A percentile compares a stretch with the other conserved stretches of the same genome.
Conservation (phyloP, 1,140 invertebrate species). For the Eriocheir sinensis region DNA sequence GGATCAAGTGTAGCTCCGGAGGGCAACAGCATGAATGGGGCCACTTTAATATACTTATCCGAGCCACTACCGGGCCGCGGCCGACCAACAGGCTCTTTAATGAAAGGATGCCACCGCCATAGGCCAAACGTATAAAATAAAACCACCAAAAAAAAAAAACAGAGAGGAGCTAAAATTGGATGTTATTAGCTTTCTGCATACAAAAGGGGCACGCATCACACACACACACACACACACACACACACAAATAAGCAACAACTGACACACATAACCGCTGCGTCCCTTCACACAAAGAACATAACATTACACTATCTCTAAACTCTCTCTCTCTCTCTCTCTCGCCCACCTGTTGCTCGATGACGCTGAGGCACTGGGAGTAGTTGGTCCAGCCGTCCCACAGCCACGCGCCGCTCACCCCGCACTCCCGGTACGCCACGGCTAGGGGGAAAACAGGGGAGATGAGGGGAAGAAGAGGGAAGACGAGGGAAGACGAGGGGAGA, state of each 20-base stretch:
- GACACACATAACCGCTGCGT: too few relatives aligned
- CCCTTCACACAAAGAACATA: too few relatives aligned
- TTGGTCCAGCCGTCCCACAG: constrained; percentile 60
- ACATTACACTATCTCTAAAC: not conserved
- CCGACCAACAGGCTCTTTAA: not conserved
- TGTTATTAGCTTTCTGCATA: too few relatives aligned
- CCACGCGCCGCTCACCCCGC: constrained; percentile 38
- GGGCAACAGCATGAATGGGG: too few relatives aligned
- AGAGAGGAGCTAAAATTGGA: too few relatives aligned
- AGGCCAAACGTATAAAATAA: not conserved
- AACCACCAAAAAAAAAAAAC: not conserved
- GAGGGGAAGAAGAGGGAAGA: not conserved
- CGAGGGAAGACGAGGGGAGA: not conserved
- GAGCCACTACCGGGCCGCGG: too few relatives aligned
- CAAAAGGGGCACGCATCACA: not conserved
- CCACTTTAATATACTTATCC: too few relatives aligned
- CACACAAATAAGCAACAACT: too few relatives aligned
- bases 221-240: not conserved
- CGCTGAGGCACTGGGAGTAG: constrained; percentile 63
- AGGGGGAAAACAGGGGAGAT: not conserved
- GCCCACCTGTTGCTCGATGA: constrained; percentile 63
- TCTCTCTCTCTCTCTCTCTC: not conserved
- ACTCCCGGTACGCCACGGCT: constrained; percentile 65
- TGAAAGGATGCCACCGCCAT: not conserved
- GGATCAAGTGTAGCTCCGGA: too few relatives aligned